Conservation (phyloP, 2,113 vertebrate species). For the Neodon shergylaensis region DNA sequence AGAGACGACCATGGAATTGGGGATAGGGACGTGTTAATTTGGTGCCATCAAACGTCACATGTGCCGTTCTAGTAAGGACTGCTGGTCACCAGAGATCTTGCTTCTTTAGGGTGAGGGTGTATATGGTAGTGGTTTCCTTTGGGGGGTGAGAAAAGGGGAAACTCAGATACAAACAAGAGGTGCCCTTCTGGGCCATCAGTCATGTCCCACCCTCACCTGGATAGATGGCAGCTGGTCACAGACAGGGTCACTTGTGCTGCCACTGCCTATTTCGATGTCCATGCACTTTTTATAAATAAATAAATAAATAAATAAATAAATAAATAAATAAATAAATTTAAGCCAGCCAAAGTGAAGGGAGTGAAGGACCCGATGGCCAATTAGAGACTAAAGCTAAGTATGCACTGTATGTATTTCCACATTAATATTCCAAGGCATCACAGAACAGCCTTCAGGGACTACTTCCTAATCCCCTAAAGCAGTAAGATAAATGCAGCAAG, state of each 20-base stretch:
- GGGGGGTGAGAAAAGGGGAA: background rate
- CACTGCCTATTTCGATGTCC: background rate
- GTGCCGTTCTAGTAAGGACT: too few relatives aligned
- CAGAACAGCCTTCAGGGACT: slow-evolving; percentile 59
- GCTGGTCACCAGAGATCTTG: background rate
- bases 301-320: background rate
- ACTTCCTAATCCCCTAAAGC: slow-evolving; percentile 61
- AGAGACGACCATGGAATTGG: too few relatives aligned
- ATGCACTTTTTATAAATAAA: background rate
- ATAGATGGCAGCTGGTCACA: background rate
- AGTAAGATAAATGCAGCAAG: slow-evolving; percentile 59
- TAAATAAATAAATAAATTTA: background rate
- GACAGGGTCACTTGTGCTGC: too few relatives aligned
- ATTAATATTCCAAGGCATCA: slow-evolving; percentile 67
- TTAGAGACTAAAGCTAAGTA: slow-evolving; percentile 12
- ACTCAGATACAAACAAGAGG: background rate
- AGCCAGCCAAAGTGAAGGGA: background rate
- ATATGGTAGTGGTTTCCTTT: background rate
- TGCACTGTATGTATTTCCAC: slow-evolving; percentile 11
- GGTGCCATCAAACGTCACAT: background rate
- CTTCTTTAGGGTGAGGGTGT: too few relatives aligned
- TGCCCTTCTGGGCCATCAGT: too few relatives aligned
- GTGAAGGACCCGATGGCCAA: background rate
- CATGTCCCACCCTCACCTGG: background rate
- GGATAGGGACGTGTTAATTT: too few relatives aligned